phyloP scores from a whole-genome alignment of 2,797 vertebrate species.

The Pelodytes ibericus region DNA sequence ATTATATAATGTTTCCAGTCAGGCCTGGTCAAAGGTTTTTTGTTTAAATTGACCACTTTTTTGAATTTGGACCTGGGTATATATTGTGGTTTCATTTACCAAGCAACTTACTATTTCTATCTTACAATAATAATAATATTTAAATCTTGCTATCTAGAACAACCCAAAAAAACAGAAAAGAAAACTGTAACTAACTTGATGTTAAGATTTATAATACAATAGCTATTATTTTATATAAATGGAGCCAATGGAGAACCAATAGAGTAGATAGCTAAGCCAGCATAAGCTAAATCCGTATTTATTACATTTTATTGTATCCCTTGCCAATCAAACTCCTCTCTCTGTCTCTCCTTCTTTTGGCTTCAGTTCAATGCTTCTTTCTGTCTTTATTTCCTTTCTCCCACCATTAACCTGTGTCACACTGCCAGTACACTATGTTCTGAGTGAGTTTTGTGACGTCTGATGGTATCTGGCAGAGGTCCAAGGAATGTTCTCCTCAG shows the following conservation, averaged over 20 bases:
- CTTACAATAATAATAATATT: no score
- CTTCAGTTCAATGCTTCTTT: not conserved
- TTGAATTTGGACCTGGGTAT: no score
- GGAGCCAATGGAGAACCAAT: no score
- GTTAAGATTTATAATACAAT: no score
- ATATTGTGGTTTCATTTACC: no score
- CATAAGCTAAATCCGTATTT: not conserved
- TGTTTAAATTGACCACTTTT: no score
- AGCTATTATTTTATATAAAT: no score
- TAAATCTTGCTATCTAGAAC: no score
- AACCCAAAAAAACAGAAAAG: not conserved
- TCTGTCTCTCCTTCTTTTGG: not conserved
- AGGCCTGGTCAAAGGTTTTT: no score
- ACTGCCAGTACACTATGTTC: slow-evolving; percentile 77
- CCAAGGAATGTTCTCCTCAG: slow-evolving; percentile 68
- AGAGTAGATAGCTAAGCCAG: not conserved
- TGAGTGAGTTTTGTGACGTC: slow-evolving; percentile 72
- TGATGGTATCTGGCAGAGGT: slow-evolving; percentile 69
- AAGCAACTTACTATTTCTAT: no score
- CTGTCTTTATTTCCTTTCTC: slow-evolving; percentile 50
- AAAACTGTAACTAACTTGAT: no score
- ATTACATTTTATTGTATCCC: not conserved
- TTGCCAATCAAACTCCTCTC: not conserved
- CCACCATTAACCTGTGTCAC: slow-evolving; percentile 63
- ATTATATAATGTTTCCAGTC: no score